Evolutionary conservation across 2,797 vertebrate genomes (phyloP).

Genomic region (Xerus rutilus): DNA sequence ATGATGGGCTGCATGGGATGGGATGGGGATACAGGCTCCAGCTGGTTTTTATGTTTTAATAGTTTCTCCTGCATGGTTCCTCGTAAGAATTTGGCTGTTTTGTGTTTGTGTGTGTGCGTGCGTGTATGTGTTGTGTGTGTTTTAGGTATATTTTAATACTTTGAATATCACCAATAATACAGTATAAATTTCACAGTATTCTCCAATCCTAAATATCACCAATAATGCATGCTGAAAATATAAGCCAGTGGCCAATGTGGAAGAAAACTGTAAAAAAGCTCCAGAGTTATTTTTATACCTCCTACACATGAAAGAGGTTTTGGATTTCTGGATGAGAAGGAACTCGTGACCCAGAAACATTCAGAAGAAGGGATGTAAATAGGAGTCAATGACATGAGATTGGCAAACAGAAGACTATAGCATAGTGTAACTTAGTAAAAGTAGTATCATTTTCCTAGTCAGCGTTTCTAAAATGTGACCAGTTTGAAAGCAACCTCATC

Average conservation of each 20-base stretch:
- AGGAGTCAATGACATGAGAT: background rate
- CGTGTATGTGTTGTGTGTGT: too few relatives aligned
- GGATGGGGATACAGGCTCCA: accelerated
- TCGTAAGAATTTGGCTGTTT: background rate
- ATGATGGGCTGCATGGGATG: too few relatives aligned
- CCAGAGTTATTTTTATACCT: background rate
- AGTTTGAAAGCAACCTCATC: background rate
- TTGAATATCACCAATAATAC: background rate
- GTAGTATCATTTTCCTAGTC: background rate
- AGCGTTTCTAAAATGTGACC: background rate
- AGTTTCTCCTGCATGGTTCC: background rate
- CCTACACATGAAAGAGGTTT: background rate
- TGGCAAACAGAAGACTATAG: background rate
- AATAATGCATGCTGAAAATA: background rate
- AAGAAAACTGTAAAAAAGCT: background rate
- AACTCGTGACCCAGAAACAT: background rate
- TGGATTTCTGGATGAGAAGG: background rate
- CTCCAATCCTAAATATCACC: background rate
- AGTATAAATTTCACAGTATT: too few relatives aligned
- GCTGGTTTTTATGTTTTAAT: background rate
- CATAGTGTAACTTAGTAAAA: background rate
- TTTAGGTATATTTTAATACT: background rate
- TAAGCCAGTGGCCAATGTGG: too few relatives aligned
- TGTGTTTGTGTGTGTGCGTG: background rate
- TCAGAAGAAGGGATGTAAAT: background rate